A percentile compares a stretch with the other conserved stretches of the same genome.
Evolutionary conservation across 2,113 vertebrate species (phyloP).

Genomic region (Narcine bancroftii): DNA sequence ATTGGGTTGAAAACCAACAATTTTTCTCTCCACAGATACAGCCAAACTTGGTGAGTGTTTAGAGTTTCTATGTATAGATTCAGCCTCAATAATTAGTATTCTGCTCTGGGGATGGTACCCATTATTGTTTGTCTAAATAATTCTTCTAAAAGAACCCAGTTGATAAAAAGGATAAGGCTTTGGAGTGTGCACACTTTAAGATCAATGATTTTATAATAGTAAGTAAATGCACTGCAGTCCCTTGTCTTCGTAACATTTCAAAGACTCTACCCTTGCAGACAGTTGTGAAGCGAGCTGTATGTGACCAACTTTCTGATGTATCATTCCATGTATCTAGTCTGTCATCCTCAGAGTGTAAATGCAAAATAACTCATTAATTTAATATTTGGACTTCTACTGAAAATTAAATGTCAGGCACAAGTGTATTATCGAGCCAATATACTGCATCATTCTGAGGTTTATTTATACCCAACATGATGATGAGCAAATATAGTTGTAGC

Average conservation of each 20-base stretch:
- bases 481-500: background rate
- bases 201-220: background rate
- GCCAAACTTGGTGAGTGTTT: no score
- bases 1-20: no score
- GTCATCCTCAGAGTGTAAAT: background rate
- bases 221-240: background rate
- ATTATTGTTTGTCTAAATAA: background rate
- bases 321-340: background rate
- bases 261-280: background rate
- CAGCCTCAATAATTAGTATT: no score
- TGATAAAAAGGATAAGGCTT: background rate
- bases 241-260: background rate
- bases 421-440: background rate
- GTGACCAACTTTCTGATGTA: background rate
- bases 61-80: no score
- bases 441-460: background rate
- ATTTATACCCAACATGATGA: constrained; percentile 18
- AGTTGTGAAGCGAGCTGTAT: background rate
- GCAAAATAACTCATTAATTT: constrained; percentile 16
- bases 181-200: background rate
- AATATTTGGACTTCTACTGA: background rate
- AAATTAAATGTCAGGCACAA: background rate
- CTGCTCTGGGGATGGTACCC: background rate
- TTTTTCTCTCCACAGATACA: no score
- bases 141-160: background rate